Conservation (phyloP, 2,113 vertebrate species). For the Cephalopholis sonnerati region DNA sequence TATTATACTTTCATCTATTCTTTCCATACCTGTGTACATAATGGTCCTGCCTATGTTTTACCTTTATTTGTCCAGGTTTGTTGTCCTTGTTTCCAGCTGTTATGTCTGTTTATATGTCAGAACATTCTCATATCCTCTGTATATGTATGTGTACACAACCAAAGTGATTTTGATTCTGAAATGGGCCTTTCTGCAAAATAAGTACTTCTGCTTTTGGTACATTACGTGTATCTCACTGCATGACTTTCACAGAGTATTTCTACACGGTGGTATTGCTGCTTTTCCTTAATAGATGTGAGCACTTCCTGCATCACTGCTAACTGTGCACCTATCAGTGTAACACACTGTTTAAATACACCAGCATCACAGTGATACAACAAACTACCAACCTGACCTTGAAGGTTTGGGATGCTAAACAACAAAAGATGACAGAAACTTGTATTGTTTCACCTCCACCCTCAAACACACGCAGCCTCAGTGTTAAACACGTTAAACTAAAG, state of each 20-base stretch:
- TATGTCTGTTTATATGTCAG: too few species aligned
- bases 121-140: too few species aligned
- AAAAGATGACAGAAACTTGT: constrained; percentile 43
- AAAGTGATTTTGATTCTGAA: too few species aligned
- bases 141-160: too few species aligned
- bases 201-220: neutral
- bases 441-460: constrained; percentile 5
- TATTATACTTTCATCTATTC: too few species aligned
- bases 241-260: neutral
- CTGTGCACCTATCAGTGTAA: neutral
- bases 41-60: too few species aligned
- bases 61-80: too few species aligned
- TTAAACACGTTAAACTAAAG: neutral
- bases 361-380: neutral
- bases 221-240: too few species aligned
- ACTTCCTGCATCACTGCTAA: neutral
- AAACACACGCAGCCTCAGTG: neutral
- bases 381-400: constrained; percentile 76
- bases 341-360: neutral
- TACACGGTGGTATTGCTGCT: neutral
- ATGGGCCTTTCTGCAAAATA: neutral
- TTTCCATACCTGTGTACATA: too few species aligned
- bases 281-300: neutral
- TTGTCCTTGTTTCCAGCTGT: too few species aligned
- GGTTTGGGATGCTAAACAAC: constrained; percentile 9